These are phyloP conservation scores for Brenthis hecate DNA, from an alignment of 2,888 invertebrate species.

Conservation along the genomic window DNA sequence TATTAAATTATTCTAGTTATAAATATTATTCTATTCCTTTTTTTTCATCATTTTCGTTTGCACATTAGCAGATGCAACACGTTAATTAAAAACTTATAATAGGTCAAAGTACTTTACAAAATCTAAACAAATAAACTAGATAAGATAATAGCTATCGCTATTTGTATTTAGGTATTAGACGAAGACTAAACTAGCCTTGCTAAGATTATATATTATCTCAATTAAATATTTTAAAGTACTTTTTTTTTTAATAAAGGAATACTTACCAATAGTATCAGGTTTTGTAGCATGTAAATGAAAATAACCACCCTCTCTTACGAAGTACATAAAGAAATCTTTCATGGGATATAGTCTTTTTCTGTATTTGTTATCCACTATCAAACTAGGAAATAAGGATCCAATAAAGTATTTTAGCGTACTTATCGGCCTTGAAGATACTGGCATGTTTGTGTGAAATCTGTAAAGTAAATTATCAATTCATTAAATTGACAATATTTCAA, in stretches of 20 bases:
- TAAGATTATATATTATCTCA: constrained; percentile 1
- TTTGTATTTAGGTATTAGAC: constrained; percentile 7
- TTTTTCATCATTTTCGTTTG: background rate
- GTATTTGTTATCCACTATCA: constrained; percentile 69
- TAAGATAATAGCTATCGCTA: constrained; percentile 14
- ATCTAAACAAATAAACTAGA: constrained; percentile 1
- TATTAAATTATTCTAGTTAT: too few relatives aligned
- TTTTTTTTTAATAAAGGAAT: background rate
- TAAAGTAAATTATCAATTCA: constrained; percentile 48
- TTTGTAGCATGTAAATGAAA: constrained; percentile 91
- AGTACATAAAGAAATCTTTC: constrained; percentile 49
- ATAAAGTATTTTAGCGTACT: constrained; percentile 65
- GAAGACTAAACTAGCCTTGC: background rate
- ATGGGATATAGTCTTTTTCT: constrained; percentile 80
- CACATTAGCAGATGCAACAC: background rate
- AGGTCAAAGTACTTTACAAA: constrained; percentile 16
- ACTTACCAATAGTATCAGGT: constrained; percentile 90
- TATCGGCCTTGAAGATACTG: constrained; percentile 62
- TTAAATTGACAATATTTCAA: too few relatives aligned
- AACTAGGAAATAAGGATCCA: constrained; percentile 76
- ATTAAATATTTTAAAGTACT: background rate
- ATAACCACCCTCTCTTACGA: constrained; percentile 82
- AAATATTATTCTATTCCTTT: too few relatives aligned
- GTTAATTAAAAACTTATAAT: constrained; percentile 8
- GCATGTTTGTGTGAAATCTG: constrained; percentile 87